phyloP scores from a whole-genome alignment of 1,140 invertebrate species.

The Formica exsecta region DNA sequence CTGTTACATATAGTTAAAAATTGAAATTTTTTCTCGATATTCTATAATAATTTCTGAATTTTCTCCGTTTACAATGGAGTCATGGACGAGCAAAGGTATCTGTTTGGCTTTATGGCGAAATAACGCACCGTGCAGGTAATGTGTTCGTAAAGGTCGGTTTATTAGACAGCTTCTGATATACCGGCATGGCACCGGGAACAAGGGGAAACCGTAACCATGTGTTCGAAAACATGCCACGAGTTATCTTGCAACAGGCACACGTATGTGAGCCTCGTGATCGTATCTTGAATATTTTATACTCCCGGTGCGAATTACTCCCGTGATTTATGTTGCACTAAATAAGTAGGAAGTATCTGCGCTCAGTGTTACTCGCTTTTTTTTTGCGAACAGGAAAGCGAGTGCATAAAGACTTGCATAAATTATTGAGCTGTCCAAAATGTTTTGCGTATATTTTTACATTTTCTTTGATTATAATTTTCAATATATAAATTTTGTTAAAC shows the following conservation, averaged over 20 bases:
- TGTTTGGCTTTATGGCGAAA: background rate
- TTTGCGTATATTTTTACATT: background rate
- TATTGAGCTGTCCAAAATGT: background rate
- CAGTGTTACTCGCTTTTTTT: background rate
- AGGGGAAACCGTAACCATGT: conserved; percentile 39
- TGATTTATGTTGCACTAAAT: conserved; percentile 46
- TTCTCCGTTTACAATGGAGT: background rate
- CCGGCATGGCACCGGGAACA: background rate
- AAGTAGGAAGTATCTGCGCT: conserved; percentile 23
- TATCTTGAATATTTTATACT: conserved; percentile 60
- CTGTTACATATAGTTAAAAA: background rate
- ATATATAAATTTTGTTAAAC: background rate
- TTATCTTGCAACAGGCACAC: conserved; percentile 23
- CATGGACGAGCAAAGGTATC: conserved; percentile 1
- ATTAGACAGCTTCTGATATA: conserved; percentile 46
- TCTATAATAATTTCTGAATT: background rate
- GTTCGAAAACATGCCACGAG: conserved; percentile 18
- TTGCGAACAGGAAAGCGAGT: background rate
- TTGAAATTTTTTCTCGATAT: background rate
- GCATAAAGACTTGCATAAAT: conserved; percentile 6
- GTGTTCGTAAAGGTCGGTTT: conserved; percentile 41
- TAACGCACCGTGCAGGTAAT: conserved; percentile 9
- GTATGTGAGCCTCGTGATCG: conserved; percentile 28
- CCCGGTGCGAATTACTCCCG: conserved; percentile 43
- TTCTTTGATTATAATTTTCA: background rate